These are phyloP conservation scores for Diarsia brunnea DNA, from an alignment of 2,888 invertebrate genomes.

Conservation along the genomic window DNA sequence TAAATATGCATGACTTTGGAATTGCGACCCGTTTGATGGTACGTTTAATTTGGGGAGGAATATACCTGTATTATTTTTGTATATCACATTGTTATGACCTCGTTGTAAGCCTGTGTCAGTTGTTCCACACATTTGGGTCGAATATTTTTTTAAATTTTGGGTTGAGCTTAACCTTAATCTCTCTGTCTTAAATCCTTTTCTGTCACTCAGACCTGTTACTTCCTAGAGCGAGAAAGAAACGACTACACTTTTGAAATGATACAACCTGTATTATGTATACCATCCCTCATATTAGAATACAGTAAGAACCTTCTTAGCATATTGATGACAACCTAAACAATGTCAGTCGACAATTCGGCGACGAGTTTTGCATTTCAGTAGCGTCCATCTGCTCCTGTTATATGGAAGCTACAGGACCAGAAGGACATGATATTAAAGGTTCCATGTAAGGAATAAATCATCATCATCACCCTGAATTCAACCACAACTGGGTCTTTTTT, in stretches of 20 bases:
- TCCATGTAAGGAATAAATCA: too few species aligned
- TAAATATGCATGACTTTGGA: slow-evolving; percentile 57
- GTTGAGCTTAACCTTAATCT: neutral
- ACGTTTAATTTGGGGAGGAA: slow-evolving; percentile 14
- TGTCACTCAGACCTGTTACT: neutral
- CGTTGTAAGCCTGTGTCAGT: neutral
- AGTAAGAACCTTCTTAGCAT: neutral
- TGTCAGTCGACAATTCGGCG: too few species aligned
- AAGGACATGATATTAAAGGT: too few species aligned
- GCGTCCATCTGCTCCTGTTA: too few species aligned
- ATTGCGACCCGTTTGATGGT: slow-evolving; percentile 34
- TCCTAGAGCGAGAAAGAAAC: too few species aligned
- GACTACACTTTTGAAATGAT: too few species aligned
- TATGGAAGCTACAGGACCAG: too few species aligned
- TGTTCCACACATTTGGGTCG: neutral
- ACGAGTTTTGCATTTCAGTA: too few species aligned
- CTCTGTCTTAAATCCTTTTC: neutral
- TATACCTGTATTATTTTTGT: neutral
- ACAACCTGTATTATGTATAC: too few species aligned
- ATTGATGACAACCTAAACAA: too few species aligned
- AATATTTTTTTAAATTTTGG: neutral
- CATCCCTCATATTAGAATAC: neutral
- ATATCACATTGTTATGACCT: neutral
- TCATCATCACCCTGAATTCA: too few species aligned
- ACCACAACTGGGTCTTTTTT: too few species aligned